phyloP scores from a whole-genome alignment of 2,113 vertebrate genomes.

The Ellobius talpinus region DNA sequence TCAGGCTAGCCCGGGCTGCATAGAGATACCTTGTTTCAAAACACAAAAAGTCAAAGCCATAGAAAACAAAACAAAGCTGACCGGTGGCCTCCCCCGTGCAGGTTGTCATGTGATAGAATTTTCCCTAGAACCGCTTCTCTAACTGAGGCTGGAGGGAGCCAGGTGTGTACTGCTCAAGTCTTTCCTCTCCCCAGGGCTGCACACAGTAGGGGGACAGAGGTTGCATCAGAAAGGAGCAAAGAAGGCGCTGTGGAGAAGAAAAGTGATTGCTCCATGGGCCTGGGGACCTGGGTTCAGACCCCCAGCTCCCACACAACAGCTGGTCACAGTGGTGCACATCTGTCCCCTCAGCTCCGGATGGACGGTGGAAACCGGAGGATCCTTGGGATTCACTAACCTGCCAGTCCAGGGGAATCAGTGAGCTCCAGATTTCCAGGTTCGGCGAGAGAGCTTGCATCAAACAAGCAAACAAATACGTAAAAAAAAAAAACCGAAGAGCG shows the following conservation, averaged over 20 bases:
- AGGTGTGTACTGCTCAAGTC: neutral
- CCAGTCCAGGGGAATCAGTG: neutral
- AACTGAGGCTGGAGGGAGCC: too few relatives aligned
- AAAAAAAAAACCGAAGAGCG: neutral
- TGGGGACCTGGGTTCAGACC: neutral
- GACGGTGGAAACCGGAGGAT: too few relatives aligned
- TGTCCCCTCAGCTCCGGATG: neutral
- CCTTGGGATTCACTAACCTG: neutral
- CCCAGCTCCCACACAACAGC: neutral
- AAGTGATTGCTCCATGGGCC: too few relatives aligned
- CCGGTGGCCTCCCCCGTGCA: fast-evolving
- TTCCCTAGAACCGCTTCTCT: neutral
- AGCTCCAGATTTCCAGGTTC: neutral
- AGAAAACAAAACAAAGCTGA: neutral
- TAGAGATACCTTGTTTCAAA: neutral
- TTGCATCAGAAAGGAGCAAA: neutral
- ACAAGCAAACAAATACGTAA: neutral
- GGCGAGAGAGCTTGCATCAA: too few relatives aligned
- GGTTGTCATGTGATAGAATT: neutral
- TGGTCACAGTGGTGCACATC: too few relatives aligned
- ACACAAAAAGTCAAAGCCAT: neutral
- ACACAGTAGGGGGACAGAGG: neutral
- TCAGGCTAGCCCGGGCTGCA: neutral
- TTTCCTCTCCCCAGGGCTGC: neutral
- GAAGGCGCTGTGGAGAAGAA: neutral